phyloP scores from a whole-genome alignment of 2,888 invertebrate genomes.

The Troglohyphantes excavatus region DNA sequence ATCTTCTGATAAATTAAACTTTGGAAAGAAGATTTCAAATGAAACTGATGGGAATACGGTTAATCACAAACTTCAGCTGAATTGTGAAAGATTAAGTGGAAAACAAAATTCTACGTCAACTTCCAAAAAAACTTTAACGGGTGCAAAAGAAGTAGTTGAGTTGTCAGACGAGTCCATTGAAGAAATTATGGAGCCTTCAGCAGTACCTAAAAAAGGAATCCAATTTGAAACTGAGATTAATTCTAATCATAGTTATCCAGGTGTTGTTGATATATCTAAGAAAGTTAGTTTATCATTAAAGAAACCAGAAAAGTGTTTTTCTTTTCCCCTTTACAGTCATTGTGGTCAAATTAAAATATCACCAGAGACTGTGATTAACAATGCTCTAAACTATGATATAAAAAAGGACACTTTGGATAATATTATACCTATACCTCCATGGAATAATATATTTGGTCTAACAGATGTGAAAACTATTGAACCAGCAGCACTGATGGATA shows the following conservation, averaged over 20 bases:
- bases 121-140: neutral
- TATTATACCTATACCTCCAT: conserved; percentile 6
- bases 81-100: too few relatives aligned
- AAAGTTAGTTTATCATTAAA: neutral
- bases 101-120: too few relatives aligned
- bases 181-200: neutral
- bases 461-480: conserved; percentile 30
- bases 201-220: neutral
- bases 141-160: neutral
- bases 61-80: too few relatives aligned
- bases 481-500: neutral
- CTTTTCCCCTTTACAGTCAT: conserved; percentile 36
- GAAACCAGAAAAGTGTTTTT: neutral
- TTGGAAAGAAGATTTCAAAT: too few relatives aligned
- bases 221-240: neutral
- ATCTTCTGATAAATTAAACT: too few relatives aligned
- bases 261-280: neutral
- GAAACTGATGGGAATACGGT: too few relatives aligned
- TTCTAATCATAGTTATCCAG: neutral
- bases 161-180: neutral
- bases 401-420: neutral
- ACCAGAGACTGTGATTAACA: too few relatives aligned
- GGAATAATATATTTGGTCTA: conserved; percentile 38
- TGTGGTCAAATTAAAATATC: neutral
- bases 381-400: neutral